phyloP scores from a whole-genome alignment of 2,888 invertebrate genomes.

The Pyrgus malvae region DNA sequence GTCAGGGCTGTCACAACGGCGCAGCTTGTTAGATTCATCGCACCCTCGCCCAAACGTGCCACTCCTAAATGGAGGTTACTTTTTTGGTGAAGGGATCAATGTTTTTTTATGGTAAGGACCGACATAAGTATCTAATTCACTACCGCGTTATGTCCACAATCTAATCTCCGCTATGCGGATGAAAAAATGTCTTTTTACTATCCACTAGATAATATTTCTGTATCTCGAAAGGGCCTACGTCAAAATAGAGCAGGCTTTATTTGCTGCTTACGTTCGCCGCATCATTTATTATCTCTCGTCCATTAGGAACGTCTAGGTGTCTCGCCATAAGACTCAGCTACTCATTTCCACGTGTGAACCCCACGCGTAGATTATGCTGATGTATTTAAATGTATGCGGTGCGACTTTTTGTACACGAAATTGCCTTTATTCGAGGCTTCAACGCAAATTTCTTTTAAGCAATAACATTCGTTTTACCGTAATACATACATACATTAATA shows the following conservation, averaged over 20 bases:
- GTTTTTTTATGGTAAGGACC: conserved; percentile 51
- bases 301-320: conserved; percentile 42
- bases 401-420: conserved; percentile 60
- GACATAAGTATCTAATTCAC: conserved; percentile 60
- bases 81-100: conserved; percentile 64
- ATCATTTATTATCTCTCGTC: conserved; percentile 45
- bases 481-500: background rate
- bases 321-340: conserved; percentile 47
- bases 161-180: conserved; percentile 22
- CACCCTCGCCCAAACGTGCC: conserved; percentile 59
- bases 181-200: conserved; percentile 25
- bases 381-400: conserved; percentile 70
- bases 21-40: conserved; percentile 74
- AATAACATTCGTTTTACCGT: conserved; percentile 8
- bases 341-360: conserved; percentile 55
- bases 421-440: conserved; percentile 65
- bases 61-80: conserved; percentile 65
- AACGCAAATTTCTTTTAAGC: conserved; percentile 38
- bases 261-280: conserved; percentile 33
- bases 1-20: conserved; percentile 77
- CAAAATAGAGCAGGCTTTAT: conserved; percentile 38
- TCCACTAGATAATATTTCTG: conserved; percentile 34
- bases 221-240: conserved; percentile 34
- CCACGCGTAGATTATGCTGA: conserved; percentile 65
- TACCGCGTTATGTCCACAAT: conserved; percentile 47